Conservation (phyloP, 2,888 invertebrate species). For the Celastrina argiolus region DNA sequence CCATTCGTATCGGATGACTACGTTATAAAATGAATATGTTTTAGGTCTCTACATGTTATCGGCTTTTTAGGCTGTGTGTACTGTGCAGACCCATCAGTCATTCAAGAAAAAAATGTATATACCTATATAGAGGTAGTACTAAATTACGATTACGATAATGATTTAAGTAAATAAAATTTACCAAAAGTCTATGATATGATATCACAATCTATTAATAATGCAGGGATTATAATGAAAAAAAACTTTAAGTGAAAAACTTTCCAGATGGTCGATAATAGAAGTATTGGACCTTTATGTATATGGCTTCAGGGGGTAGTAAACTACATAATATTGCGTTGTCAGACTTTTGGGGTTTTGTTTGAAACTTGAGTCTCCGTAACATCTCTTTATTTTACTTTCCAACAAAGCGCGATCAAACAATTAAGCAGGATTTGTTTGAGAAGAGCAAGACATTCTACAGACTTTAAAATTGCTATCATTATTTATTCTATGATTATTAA, state of each 20-base stretch:
- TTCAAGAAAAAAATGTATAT: too few species aligned
- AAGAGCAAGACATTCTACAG: too few species aligned
- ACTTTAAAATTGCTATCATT: too few species aligned
- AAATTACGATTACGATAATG: background rate
- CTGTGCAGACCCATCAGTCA: too few species aligned
- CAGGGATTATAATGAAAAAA: background rate
- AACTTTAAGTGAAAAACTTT: slow-evolving; percentile 16
- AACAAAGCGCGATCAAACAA: slow-evolving; percentile 1
- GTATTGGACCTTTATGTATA: background rate
- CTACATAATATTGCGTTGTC: background rate
- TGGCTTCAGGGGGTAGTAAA: background rate
- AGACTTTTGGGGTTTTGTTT: slow-evolving; percentile 2
- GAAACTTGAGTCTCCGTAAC: background rate
- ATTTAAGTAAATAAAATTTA: background rate
- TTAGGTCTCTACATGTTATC: too few species aligned
- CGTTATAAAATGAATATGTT: too few species aligned
- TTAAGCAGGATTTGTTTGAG: background rate
- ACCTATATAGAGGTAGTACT: background rate
- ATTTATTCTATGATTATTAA: too few species aligned
- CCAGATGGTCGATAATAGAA: slow-evolving; percentile 6
- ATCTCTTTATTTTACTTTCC: background rate
- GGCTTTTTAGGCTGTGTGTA: too few species aligned
- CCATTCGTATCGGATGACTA: too few species aligned
- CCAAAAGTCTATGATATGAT: background rate
- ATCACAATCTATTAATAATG: background rate